phyloP scores from a whole-genome alignment of 2,797 vertebrate genomes.

The Valencia hispanica region DNA sequence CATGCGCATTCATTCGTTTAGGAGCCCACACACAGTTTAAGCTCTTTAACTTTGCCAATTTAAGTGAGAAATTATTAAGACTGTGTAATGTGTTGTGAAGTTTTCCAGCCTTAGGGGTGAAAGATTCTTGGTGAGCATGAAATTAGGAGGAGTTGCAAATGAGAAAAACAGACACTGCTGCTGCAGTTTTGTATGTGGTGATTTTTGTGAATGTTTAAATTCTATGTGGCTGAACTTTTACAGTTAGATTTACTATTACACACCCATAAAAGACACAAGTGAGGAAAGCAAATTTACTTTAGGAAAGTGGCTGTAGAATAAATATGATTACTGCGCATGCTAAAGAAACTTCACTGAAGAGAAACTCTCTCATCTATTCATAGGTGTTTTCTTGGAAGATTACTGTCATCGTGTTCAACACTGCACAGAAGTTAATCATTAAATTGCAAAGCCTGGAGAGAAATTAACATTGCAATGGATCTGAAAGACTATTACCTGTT shows the following conservation, averaged over 20 bases:
- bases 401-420: constrained; percentile 84
- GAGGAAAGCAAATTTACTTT: constrained; percentile 17
- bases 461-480: constrained; percentile 92
- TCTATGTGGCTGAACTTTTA: constrained; percentile 33
- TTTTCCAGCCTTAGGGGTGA: constrained; percentile 51
- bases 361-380: constrained; percentile 82
- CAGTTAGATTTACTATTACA: constrained; percentile 13
- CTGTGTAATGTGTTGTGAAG: constrained; percentile 66
- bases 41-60: constrained; percentile 51
- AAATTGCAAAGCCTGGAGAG: constrained; percentile 79
- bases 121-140: constrained; percentile 60
- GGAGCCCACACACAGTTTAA: constrained; percentile 43
- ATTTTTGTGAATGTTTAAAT: constrained; percentile 30
- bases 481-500: constrained; percentile 99
- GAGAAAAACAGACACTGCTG: constrained; percentile 43
- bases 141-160: constrained; percentile 60
- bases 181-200: constrained; percentile 61
- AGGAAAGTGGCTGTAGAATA: constrained; percentile 3
- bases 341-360: constrained; percentile 61
- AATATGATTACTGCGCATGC: constrained; percentile 39
- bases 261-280: background rate
- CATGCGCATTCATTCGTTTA: constrained; percentile 50
- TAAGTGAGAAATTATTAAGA: constrained; percentile 59
- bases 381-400: constrained; percentile 90
- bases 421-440: constrained; percentile 85